Conservation (phyloP, 1,140 invertebrate genomes). For the Varroa destructor region DNA sequence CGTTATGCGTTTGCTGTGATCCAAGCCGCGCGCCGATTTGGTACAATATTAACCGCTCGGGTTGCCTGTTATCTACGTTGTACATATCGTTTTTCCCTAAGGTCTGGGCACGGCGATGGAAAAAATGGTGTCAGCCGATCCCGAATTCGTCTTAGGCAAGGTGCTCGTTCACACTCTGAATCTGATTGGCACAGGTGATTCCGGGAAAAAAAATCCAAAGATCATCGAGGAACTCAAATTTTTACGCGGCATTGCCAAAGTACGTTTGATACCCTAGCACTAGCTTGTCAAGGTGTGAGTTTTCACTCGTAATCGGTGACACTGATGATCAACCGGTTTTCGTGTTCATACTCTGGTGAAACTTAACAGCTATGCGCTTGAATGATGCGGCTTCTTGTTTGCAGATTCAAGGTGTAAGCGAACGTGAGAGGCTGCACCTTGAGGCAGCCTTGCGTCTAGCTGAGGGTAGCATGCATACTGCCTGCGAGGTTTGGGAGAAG, state of each 20-base stretch:
- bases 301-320: not conserved
- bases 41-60: no score
- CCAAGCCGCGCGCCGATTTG: no score
- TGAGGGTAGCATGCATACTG: conserved; percentile 35
- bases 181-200: conserved; percentile 22
- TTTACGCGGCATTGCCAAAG: not conserved
- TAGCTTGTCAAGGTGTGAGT: not conserved
- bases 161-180: conserved; percentile 23
- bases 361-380: conserved; percentile 31
- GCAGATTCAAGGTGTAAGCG: conserved; percentile 36
- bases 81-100: not conserved
- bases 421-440: conserved; percentile 40
- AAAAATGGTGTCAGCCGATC: conserved; percentile 43
- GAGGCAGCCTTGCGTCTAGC: conserved; percentile 35
- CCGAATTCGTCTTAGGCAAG: conserved; percentile 42
- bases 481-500: conserved; percentile 44
- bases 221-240: conserved; percentile 7
- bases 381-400: no score
- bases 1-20: no score
- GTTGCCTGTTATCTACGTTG: no score
- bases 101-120: conserved; percentile 42
- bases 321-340: not conserved
- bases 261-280: not conserved
- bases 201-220: conserved; percentile 1
- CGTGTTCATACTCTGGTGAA: conserved; percentile 43